Conservation (phyloP, 2,888 invertebrate genomes). For the Hirudinaria manillensis region DNA sequence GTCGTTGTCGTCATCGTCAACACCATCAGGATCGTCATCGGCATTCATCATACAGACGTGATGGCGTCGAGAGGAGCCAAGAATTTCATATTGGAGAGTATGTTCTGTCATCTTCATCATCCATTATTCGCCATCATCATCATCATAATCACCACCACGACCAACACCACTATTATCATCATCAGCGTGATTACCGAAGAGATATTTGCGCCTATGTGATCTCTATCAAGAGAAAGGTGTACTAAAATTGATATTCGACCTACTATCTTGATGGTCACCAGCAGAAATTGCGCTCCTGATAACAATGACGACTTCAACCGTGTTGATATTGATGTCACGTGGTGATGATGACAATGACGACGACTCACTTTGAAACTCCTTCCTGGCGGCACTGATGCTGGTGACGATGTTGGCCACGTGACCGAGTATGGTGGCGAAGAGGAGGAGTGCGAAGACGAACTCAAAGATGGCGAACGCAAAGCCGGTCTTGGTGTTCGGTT, state of each 20-base stretch:
- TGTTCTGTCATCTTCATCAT: constrained; percentile 39
- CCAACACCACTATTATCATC: no score
- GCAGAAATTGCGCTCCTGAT: no score
- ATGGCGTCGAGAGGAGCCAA: background rate
- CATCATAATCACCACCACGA: constrained; percentile 34
- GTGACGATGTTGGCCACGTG: constrained; percentile 98
- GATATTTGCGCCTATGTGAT: no score
- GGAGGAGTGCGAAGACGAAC: constrained; percentile 83
- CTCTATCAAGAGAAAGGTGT: no score
- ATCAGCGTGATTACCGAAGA: no score
- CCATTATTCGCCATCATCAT: constrained; percentile 35
- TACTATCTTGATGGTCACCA: no score
- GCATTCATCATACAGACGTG: background rate
- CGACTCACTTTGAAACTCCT: constrained; percentile 91
- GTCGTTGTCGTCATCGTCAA: constrained; percentile 17
- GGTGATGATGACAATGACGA: background rate
- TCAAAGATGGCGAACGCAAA: constrained; percentile 91
- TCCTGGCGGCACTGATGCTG: constrained; percentile 89
- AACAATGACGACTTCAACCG: background rate
- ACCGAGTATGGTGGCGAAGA: constrained; percentile 91
- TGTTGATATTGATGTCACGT: background rate
- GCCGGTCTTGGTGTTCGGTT: constrained; percentile 86
- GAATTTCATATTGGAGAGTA: background rate
- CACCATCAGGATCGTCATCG: constrained; percentile 8
- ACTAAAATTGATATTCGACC: no score